Percentiles rank a stretch among this genome's conserved stretches.
These are phyloP conservation scores for Epinephelus malabaricus DNA, from an alignment of 2,797 vertebrate genomes.

Conservation along the genomic window DNA sequence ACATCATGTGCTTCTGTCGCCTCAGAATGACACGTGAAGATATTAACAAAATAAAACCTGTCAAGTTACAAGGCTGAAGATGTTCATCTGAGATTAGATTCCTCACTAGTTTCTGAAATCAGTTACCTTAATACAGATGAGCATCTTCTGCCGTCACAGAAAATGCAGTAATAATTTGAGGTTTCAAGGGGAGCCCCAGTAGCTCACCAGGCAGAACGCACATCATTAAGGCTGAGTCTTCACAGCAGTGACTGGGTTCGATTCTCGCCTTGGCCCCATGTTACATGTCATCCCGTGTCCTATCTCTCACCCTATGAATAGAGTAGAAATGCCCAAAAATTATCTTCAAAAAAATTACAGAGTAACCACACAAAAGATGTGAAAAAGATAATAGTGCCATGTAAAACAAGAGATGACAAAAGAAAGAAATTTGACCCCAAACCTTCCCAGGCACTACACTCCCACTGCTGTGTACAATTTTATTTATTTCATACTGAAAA, in stretches of 20 bases:
- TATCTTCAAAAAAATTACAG: background rate
- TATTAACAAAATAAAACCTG: background rate
- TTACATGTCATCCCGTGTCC: too few relatives aligned
- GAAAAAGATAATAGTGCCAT: background rate
- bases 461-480: background rate
- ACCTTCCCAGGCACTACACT: background rate
- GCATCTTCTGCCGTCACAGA: too few relatives aligned
- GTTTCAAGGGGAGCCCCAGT: too few relatives aligned
- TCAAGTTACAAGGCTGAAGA: background rate
- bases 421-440: background rate
- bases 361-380: background rate
- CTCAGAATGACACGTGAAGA: background rate
- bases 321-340: too few relatives aligned
- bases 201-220: too few relatives aligned
- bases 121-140: too few relatives aligned
- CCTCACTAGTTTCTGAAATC: background rate
- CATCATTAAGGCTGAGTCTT: too few relatives aligned
- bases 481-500: slow-evolving; percentile 5
- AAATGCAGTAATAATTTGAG: too few relatives aligned
- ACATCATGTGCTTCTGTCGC: background rate
- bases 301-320: too few relatives aligned
- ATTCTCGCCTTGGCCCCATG: too few relatives aligned
- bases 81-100: background rate
- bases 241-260: too few relatives aligned
- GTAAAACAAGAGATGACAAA: background rate